Base-by-base conservation (phyloP, 1,140 invertebrate species). In the Temnothorax longispinosus region DNA sequence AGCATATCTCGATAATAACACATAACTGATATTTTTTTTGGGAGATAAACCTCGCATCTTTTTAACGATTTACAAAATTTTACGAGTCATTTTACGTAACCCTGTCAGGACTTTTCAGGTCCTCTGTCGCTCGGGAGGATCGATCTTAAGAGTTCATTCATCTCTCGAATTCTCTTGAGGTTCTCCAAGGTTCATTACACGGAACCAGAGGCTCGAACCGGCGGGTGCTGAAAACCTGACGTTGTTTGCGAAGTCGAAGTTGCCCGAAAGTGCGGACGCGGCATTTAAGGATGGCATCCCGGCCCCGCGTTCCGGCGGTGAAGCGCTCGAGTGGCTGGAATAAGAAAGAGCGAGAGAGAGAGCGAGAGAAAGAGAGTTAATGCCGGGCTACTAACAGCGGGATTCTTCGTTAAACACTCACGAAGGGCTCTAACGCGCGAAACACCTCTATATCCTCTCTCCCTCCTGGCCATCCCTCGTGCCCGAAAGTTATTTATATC, bases 401-500 rank as follows among this genome's bases (percentile, higher is more conserved):
- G 69, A 74, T 84, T 74, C 67, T 75, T 84, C 56, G 67, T 75
- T 84, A 84, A 84, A 84, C 80, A 84, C 69, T 84, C 54, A 44
- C 38, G 27, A 13, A 47, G 52, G 65, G 50, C 54, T 74, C 27
- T 58, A 82, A 82, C 67, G 67, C 41, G 54, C 41, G 54, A 82
- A 74, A 74, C 65, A 67, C 65, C 50, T 50, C 41, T n/a, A 13
- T 58, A 62, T 32, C 11, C n/a, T 38, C 60, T 2, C 8, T 65
- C 44, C 1, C 1, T 44, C 8, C n/a, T 3, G 18, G 1, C 41
- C 10, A 38, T 44, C 41, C 18, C 41, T 85, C n/a, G 67, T 56
- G 56, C 44, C 21, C 65, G 54, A 67, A 47, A 38, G 75, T 76
- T 85, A 86, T 90, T 91, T 72, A 82, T 91, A 91, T 91, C 72